Evolutionary conservation across 2,797 vertebrate species (phyloP), one percentile per base, ranked within the genome.

Genomic region (Pelochelys cantorii): DNA sequence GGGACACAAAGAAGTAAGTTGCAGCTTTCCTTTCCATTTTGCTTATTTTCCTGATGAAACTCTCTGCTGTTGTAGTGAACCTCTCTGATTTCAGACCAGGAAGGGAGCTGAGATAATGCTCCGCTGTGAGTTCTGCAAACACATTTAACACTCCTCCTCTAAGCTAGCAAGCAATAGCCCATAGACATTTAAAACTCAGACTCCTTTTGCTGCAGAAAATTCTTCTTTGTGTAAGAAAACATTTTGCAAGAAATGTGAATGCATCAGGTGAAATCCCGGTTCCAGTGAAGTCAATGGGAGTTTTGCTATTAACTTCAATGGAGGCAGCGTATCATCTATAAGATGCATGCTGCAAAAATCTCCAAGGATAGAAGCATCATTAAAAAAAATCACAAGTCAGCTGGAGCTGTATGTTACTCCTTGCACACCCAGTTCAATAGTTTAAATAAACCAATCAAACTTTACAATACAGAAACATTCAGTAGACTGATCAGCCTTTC

Each of bases 1-100:
- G 82, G 96, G 48, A 97, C 68, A 94, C 71, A 52, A 89, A 79
- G 98, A 97, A 88, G 98, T 98, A 97, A 98, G 98, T 94, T 93
- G 89, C 4, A 29, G 80, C 86, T 52, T 86, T 79, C 20, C 0
- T 79, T 18, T 0, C 79, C 29, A 2, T 54, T 79, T 34, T 15
- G 56, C 42, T 74, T 27, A 81, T 27, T 20, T 34, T 85, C 80
- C 78, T 95, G 86, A 90, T 56, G 71, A 84, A 71, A 79, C 55
- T 80, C 74, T 80, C 83, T 78, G 78, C 12, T 29, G 82, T 65
- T 68, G 27, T 42, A 59, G 56, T 14, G n/a, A 31, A 37, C 65
- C 27, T 87, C 88, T 86, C 90, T 94, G 48, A 75, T 75, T 90
- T 62, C 77, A 87, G 48, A 22, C 11, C 11, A 56, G 79, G 80